Conservation (phyloP, 1,140 invertebrate genomes). For the Conopomorpha cramerella region DNA sequence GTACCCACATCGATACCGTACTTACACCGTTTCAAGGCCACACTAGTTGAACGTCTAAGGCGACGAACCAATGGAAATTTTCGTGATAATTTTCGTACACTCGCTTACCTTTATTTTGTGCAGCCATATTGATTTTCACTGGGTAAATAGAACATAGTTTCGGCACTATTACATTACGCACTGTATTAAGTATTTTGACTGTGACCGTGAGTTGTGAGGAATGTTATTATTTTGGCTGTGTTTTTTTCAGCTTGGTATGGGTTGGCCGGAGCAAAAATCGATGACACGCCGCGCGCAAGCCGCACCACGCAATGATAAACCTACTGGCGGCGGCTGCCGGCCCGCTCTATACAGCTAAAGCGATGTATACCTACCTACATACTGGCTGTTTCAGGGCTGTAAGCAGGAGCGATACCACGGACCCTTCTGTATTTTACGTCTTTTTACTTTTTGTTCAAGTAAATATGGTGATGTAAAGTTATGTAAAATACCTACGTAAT, state of each 20-base stretch:
- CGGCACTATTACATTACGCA: conserved; percentile 25
- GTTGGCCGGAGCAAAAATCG: conserved; percentile 52
- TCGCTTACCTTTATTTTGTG: conserved; percentile 49
- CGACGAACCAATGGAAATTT: too few relatives aligned
- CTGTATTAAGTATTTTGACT: conserved; percentile 11
- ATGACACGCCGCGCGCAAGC: conserved; percentile 47
- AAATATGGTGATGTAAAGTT: too few relatives aligned
- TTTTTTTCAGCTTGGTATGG: conserved; percentile 41
- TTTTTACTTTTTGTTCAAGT: too few relatives aligned
- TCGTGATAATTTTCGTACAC: too few relatives aligned
- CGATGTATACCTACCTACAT: background rate
- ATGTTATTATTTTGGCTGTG: conserved; percentile 30
- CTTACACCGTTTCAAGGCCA: too few relatives aligned
- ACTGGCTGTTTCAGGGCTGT: too few relatives aligned
- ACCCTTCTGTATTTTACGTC: too few relatives aligned
- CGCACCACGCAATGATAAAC: conserved; percentile 39
- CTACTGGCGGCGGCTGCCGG: conserved; percentile 8
- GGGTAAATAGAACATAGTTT: conserved; percentile 31
- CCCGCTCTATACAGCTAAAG: background rate
- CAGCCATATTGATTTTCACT: conserved; percentile 30
- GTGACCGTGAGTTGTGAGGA: conserved; percentile 10
- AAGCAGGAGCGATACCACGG: too few relatives aligned
- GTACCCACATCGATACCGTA: too few relatives aligned
- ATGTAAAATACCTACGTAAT: too few relatives aligned
- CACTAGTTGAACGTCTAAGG: too few relatives aligned